Conservation (phyloP, 2,888 invertebrate genomes). For the Asteroscopus sphinx region DNA sequence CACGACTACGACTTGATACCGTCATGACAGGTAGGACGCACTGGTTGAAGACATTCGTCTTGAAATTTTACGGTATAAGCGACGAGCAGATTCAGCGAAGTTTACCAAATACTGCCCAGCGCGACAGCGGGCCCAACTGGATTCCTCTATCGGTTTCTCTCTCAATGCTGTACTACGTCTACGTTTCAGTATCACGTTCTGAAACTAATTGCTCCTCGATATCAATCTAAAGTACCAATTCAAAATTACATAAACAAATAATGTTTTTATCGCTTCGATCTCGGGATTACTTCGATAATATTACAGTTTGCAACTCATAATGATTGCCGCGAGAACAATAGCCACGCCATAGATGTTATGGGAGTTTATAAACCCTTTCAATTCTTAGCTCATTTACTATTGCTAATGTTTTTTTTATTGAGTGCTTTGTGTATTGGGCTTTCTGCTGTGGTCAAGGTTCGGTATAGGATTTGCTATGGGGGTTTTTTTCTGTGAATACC, state of each 20-base stretch:
- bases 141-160: too few species aligned
- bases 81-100: too few species aligned
- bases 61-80: too few species aligned
- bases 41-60: too few species aligned
- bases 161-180: too few species aligned
- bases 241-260: slow-evolving; percentile 43
- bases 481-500: too few species aligned
- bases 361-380: slow-evolving; percentile 40
- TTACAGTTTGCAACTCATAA: slow-evolving; percentile 47
- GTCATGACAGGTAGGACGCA: too few species aligned
- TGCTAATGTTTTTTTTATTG: slow-evolving; percentile 51
- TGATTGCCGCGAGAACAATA: slow-evolving; percentile 50
- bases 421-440: slow-evolving; percentile 12
- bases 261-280: slow-evolving; percentile 18
- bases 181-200: slow-evolving; percentile 8
- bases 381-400: slow-evolving; percentile 51
- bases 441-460: slow-evolving; percentile 32
- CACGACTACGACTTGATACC: too few species aligned
- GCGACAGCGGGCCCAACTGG: too few species aligned
- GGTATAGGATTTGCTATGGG: slow-evolving; percentile 21
- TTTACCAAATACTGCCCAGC: too few species aligned
- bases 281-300: slow-evolving; percentile 22
- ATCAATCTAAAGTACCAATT: slow-evolving; percentile 47
- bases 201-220: slow-evolving; percentile 32
- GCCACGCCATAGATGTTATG: slow-evolving; percentile 39